Evolutionary conservation across 2,888 invertebrate species (phyloP).

Genomic region (Timema cristinae): DNA sequence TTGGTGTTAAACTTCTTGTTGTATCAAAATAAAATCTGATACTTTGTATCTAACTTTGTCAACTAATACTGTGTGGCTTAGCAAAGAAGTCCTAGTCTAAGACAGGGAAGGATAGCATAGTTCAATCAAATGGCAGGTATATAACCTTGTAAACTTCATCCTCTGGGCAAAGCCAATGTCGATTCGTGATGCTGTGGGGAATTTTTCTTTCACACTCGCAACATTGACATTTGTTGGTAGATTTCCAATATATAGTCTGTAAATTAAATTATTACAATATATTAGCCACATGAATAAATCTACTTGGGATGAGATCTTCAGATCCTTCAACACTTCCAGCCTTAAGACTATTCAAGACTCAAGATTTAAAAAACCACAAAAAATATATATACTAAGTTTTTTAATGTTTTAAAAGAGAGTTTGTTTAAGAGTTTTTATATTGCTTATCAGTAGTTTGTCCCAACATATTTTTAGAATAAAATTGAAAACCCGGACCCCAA

Average conservation of each 20-base stretch:
- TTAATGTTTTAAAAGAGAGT: neutral
- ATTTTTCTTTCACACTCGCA: conserved; percentile 57
- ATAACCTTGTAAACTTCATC: conserved; percentile 58
- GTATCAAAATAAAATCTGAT: too few relatives aligned
- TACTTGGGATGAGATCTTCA: neutral
- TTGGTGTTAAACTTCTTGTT: too few relatives aligned
- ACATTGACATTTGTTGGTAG: conserved; percentile 60
- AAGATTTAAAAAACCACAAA: too few relatives aligned
- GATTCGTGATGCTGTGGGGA: conserved; percentile 56
- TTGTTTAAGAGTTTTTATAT: neutral
- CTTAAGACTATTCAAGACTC: neutral
- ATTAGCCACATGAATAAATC: conserved; percentile 1
- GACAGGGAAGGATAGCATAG: too few relatives aligned
- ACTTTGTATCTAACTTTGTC: too few relatives aligned
- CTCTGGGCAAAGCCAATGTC: conserved; percentile 65
- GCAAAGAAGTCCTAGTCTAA: too few relatives aligned
- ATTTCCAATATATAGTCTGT: conserved; percentile 59
- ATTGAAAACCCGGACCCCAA: too few relatives aligned
- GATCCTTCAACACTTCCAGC: neutral
- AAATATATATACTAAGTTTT: neutral
- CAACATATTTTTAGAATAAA: too few relatives aligned
- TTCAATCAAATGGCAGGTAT: too few relatives aligned
- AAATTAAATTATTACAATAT: conserved; percentile 23
- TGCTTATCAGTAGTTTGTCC: too few relatives aligned
- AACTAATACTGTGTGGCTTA: too few relatives aligned